These are phyloP conservation scores for Tridacna crocea DNA, from an alignment of 2,888 invertebrate species.

Conservation along the genomic window DNA sequence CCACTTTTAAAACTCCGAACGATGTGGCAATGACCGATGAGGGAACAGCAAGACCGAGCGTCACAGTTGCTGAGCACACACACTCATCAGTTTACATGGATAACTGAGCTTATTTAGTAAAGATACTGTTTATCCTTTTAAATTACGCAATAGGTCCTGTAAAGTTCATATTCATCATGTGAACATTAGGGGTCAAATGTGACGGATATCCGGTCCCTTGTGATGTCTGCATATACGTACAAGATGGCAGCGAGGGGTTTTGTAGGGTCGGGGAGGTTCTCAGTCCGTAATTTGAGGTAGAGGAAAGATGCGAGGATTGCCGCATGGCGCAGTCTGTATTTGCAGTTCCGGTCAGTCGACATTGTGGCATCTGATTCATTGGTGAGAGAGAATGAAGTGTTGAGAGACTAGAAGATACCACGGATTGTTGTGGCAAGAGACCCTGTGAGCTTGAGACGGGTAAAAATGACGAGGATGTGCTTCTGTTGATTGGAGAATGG, in stretches of 20 bases:
- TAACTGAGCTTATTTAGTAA: background rate
- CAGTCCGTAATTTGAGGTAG: constrained; percentile 72
- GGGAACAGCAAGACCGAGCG: no score
- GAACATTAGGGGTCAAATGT: constrained; percentile 70
- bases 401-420: constrained; percentile 68
- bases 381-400: constrained; percentile 61
- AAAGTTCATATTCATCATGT: constrained; percentile 82
- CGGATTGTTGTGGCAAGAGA: constrained; percentile 69
- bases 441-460: constrained; percentile 70
- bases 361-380: constrained; percentile 75
- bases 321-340: constrained; percentile 74
- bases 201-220: constrained; percentile 72
- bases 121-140: background rate
- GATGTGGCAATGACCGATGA: no score
- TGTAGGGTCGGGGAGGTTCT: constrained; percentile 69
- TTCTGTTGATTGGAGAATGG: constrained; percentile 72
- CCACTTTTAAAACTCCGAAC: no score
- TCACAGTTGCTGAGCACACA: no score
- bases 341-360: constrained; percentile 66
- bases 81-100: background rate
- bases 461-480: constrained; percentile 69
- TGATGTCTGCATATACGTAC: constrained; percentile 81
- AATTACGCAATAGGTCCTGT: constrained; percentile 73
- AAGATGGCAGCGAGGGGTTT: constrained; percentile 77
- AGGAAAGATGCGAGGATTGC: constrained; percentile 67